Percentiles rank a stretch among this genome's conserved stretches.
Evolutionary conservation across 2,888 invertebrate species (phyloP).

Genomic region (Polia nebulosa): DNA sequence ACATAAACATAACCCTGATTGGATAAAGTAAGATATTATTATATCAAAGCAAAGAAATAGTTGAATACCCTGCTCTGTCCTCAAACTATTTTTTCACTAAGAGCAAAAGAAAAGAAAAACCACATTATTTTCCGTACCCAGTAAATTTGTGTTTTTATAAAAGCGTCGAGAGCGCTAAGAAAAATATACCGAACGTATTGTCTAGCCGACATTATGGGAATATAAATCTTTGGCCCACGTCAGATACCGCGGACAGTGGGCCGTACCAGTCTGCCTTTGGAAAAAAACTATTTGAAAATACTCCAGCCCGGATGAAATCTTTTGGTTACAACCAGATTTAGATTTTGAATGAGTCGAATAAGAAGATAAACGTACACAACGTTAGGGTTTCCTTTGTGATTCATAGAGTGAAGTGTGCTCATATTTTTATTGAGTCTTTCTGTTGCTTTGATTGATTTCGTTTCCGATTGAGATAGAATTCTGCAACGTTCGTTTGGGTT

Average conservation of each 20-base stretch:
- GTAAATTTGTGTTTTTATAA: slow-evolving; percentile 66
- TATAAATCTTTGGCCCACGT: slow-evolving; percentile 76
- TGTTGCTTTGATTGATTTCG: slow-evolving; percentile 37
- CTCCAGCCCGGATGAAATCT: slow-evolving; percentile 44
- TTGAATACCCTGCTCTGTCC: slow-evolving; percentile 34
- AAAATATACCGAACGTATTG: slow-evolving; percentile 74
- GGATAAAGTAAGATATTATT: slow-evolving; percentile 44
- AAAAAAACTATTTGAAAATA: slow-evolving; percentile 63
- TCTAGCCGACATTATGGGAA: slow-evolving; percentile 71
- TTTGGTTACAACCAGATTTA: slow-evolving; percentile 57
- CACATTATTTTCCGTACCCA: slow-evolving; percentile 56
- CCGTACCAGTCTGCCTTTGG: slow-evolving; percentile 52
- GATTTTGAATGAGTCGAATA: slow-evolving; percentile 60
- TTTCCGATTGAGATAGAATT: slow-evolving; percentile 17
- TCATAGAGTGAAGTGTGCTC: slow-evolving; percentile 15
- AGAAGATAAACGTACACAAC: slow-evolving; percentile 36
- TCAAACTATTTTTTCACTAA: slow-evolving; percentile 44
- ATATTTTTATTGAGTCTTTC: slow-evolving; percentile 43
- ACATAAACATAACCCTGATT: slow-evolving; percentile 33
- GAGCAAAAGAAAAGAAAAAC: slow-evolving; percentile 44
- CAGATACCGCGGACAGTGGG: slow-evolving; percentile 71
- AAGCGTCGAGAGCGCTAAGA: slow-evolving; percentile 65
- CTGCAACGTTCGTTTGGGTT: background rate
- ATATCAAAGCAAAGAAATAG: slow-evolving; percentile 47
- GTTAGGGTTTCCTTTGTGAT: slow-evolving; percentile 47